A percentile compares a stretch with the other conserved stretches of the same genome.
Conservation (phyloP, 2,797 vertebrate genomes). For the Thunnus albacares region DNA sequence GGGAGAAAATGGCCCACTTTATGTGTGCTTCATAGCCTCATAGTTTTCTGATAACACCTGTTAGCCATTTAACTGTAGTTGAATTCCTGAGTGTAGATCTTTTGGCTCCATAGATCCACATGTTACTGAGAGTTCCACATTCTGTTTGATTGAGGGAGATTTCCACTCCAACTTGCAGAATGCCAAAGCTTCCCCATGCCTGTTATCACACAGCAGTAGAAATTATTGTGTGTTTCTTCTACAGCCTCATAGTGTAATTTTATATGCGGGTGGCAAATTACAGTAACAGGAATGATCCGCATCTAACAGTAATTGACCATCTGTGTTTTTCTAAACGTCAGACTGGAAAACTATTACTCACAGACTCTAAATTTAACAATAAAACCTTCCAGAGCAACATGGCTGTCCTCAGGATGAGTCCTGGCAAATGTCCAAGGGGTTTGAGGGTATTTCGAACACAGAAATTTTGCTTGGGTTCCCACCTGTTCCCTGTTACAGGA, state of each 20-base stretch:
- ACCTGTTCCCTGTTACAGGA: no score
- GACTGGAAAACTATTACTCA: background rate
- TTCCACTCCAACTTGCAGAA: no score
- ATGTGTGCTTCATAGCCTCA: background rate
- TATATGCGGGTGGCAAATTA: no score
- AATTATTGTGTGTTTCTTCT: background rate
- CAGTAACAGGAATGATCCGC: background rate
- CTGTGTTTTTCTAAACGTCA: no score
- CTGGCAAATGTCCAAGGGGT: no score
- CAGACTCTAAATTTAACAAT: background rate
- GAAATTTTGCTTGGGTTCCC: no score
- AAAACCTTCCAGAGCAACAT: background rate
- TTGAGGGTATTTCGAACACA: no score
- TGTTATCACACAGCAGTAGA: background rate
- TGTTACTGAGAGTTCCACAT: no score
- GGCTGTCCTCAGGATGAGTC: background rate
- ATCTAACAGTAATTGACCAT: no score
- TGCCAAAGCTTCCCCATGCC: background rate
- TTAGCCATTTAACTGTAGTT: background rate
- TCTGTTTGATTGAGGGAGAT: no score
- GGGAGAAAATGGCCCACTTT: background rate
- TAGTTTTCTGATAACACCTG: background rate
- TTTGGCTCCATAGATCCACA: background rate
- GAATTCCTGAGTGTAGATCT: background rate
- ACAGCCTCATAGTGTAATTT: no score